A percentile compares a stretch with the other conserved stretches of the same genome.
These are phyloP conservation scores for Danio choprae DNA, from an alignment of 2,797 vertebrate species.

Conservation along the genomic window DNA sequence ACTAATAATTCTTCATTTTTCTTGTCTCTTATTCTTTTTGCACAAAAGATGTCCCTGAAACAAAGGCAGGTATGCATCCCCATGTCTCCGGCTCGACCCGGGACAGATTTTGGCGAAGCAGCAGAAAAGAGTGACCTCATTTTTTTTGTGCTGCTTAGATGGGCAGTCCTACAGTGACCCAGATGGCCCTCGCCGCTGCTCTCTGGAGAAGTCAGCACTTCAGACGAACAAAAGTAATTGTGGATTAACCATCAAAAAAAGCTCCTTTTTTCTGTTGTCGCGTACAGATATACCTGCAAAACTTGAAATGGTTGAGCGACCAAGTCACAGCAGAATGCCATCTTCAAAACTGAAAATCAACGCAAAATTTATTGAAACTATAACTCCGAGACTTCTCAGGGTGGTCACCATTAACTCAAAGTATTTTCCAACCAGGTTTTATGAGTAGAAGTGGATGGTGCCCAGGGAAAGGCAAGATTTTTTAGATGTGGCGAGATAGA, in stretches of 20 bases:
- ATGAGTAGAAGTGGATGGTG: slow-evolving; percentile 27
- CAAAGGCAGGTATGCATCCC: slow-evolving; percentile 33
- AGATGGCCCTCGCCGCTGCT: slow-evolving; percentile 65
- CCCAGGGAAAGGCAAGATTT: slow-evolving; percentile 26
- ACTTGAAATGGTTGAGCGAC: background rate
- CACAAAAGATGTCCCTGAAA: slow-evolving; percentile 42
- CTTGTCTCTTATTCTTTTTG: background rate
- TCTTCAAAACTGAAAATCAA: slow-evolving; percentile 3
- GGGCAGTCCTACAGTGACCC: slow-evolving; percentile 73
- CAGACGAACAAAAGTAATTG: slow-evolving; percentile 72
- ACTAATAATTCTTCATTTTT: slow-evolving; percentile 1
- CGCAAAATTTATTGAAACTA: slow-evolving; percentile 52
- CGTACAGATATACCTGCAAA: slow-evolving; percentile 18
- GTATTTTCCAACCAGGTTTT: slow-evolving; percentile 43
- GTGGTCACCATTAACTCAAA: slow-evolving; percentile 46
- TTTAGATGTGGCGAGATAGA: slow-evolving; percentile 32
- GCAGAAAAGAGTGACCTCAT: slow-evolving; percentile 83
- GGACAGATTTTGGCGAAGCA: slow-evolving; percentile 76
- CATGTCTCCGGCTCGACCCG: slow-evolving; percentile 40
- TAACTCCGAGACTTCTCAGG: slow-evolving; percentile 39
- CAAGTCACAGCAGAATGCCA: slow-evolving; percentile 9
- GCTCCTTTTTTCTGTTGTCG: background rate
- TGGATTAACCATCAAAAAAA: slow-evolving; percentile 61
- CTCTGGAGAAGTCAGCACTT: slow-evolving; percentile 77
- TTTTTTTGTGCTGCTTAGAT: slow-evolving; percentile 69